Evolutionary conservation across 2,888 invertebrate genomes (phyloP).

Genomic region (Cheilosia impressa): DNA sequence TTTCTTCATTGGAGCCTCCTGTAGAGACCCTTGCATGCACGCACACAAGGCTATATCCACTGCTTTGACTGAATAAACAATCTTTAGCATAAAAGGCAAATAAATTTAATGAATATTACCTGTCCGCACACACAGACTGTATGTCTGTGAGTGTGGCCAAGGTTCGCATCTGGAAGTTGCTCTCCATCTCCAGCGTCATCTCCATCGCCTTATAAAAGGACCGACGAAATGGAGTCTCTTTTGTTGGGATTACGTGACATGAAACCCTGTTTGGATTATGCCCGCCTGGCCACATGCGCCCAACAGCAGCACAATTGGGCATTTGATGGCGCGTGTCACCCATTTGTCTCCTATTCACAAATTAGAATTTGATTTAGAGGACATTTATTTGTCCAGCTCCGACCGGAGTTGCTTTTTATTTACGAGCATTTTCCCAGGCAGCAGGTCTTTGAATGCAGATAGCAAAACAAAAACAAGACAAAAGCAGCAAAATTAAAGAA

Average conservation of each 20-base stretch:
- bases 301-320: constrained; percentile 65
- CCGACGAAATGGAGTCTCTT: constrained; percentile 55
- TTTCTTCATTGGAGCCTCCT: background rate
- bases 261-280: constrained; percentile 64
- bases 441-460: constrained; percentile 18
- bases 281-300: constrained; percentile 20
- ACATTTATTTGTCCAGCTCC: constrained; percentile 68
- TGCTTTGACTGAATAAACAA: background rate
- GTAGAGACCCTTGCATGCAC: constrained; percentile 11
- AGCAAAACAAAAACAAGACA: constrained; percentile 8
- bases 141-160: background rate
- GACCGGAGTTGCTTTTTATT: background rate
- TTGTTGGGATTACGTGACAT: constrained; percentile 73
- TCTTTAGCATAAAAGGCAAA: constrained; percentile 67
- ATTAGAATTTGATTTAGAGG: constrained; percentile 75
- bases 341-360: constrained; percentile 74
- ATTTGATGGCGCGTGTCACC: constrained; percentile 74
- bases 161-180: background rate
- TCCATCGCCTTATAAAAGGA: constrained; percentile 34
- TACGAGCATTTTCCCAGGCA: constrained; percentile 27
- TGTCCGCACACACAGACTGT: constrained; percentile 31
- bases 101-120: constrained; percentile 69
- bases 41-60: background rate
- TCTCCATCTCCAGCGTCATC: background rate
- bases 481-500: constrained; percentile 13